Evolutionary conservation across 1,140 invertebrate genomes (phyloP), one percentile per base, ranked within the genome.

Genomic region (Aplysia californica): DNA sequence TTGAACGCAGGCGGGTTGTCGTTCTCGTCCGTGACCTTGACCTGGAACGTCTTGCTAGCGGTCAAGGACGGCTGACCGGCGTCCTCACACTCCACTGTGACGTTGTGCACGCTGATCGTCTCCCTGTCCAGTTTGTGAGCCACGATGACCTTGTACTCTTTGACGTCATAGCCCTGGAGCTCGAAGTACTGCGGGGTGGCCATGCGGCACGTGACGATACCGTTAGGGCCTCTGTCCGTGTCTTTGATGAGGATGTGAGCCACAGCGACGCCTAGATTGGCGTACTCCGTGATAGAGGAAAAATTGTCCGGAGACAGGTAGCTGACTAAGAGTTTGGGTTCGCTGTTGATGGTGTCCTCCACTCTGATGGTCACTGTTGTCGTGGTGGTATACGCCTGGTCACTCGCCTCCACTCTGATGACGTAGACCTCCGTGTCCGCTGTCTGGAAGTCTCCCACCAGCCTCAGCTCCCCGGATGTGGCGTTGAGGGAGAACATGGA

Each of bases 11-110:
- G 97, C 33, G 93, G 91, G 87, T 97, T 95, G 89, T 98, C 96
- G 87, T 98, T 98, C 79, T 96, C 94, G 88, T 98, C 97, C 38
- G 95, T 90, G 31, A 98, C 94, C 84, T 95, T 93, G 41, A 98
- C 91, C 2, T 92, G 91, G 75, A 97, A 93, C 87, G 94, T 92
- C n/a, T 93, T 92, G 64, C 95, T 91, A 0, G 93, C 92, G 23
- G 92, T 94, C 3, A 95, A 88, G 5, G 94, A 92, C 35, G 95
- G 95, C 80, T 93, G 93, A 2, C 94, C 94, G 75, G 93, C 92
- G 0, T 95, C 95, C 84, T 96, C 93, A n/a, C 95, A 95, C 21
- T 94, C 90, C 2, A 97, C 92, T 0, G 94, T 94, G 56, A 98
- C 93, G 59, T 94, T 87, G 87, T 97, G 94, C 3, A 92, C 92